Base-by-base conservation (phyloP, 2,113 vertebrate species). In the Cnemophilus loriae region DNA sequence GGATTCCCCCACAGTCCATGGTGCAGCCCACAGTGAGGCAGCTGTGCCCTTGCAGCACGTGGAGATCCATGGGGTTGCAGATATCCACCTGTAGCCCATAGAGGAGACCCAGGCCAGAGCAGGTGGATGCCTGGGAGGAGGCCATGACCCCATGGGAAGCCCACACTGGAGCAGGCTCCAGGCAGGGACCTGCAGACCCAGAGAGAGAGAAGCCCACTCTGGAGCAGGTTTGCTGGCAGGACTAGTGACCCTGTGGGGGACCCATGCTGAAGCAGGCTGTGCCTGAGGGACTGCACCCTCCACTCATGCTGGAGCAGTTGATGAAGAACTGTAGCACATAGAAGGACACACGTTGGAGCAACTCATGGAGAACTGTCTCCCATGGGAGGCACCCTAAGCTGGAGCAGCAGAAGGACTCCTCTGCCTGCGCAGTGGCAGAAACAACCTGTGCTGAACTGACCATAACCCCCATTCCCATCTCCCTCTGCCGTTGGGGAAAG, bases 1-100 rank as follows among this genome's bases (percentile, higher is more conserved):
- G 19, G 67, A 49, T 49, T 35, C 30, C 35, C 3, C 14, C 23
- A 10, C 41, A 64, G n/a, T 17, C 13, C 3, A 0, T 35, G 24
- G 23, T n/a, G 19, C 15, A 85, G 70, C 20, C 9, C 30, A 7
- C 16, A 49, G 57, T 26, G 57, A 49, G 12, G 17, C 26, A 71
- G 41, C 49, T 17, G 41, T 5, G 13, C 9, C 16, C 3, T 24
- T 4, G 52, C 60, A 68, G 44, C 37, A 21, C 53, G 10, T 5
- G 11, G 35, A 32, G 11, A 27, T 3, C 42, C 30, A 13, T 5
- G 3, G 16, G 24, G 6, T 2, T 14, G 20, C 47, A 70, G 16
- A 61, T 13, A 61, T 53, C 16, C 56, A 21, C 6, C 24, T 15
- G 6, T 21, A 80, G 57, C 32, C 32, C 1, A 0, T 32, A 35